phyloP scores from a whole-genome alignment of 2,888 invertebrate species.

The Agrilus biguttatus region DNA sequence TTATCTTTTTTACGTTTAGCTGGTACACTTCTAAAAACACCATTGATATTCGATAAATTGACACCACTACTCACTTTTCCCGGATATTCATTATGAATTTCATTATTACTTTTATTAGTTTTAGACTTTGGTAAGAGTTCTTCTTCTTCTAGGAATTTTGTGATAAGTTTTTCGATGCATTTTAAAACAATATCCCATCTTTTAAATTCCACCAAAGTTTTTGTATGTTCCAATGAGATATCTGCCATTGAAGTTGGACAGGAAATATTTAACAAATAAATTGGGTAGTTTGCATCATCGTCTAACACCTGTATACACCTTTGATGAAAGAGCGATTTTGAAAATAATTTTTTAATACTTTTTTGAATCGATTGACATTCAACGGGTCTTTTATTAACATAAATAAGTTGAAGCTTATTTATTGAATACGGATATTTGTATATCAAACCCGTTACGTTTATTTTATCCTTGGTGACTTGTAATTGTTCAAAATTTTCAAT shows the following conservation, averaged over 20 bases:
- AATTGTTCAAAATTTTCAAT: conserved; percentile 27
- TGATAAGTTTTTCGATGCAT: conserved; percentile 28
- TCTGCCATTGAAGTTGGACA: conserved; percentile 38
- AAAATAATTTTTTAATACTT: conserved; percentile 27
- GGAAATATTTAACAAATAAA: conserved; percentile 39
- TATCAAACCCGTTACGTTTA: conserved; percentile 42
- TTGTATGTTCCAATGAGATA: conserved; percentile 34
- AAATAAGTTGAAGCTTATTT: conserved; percentile 45
- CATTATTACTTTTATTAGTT: too few relatives aligned
- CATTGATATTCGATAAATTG: conserved; percentile 22
- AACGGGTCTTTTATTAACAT: conserved; percentile 47
- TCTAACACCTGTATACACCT: conserved; percentile 6
- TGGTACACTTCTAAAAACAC: conserved; percentile 31
- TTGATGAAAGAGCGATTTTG: conserved; percentile 11
- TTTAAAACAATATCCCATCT: conserved; percentile 32
- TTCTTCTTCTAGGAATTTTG: conserved; percentile 15
- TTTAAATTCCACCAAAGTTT: conserved; percentile 38
- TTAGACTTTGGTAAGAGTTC: conserved; percentile 2
- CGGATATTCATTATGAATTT: conserved; percentile 8
- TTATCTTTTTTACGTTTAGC: conserved; percentile 28
- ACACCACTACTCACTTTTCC: conserved; percentile 12
- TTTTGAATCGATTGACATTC: conserved; percentile 36
- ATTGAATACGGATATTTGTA: conserved; percentile 32
- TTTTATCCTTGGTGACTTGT: conserved; percentile 27
- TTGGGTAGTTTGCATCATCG: conserved; percentile 17